Evolutionary conservation across 2,888 invertebrate species (phyloP).

Genomic region (Lycocerus yunnanus): DNA sequence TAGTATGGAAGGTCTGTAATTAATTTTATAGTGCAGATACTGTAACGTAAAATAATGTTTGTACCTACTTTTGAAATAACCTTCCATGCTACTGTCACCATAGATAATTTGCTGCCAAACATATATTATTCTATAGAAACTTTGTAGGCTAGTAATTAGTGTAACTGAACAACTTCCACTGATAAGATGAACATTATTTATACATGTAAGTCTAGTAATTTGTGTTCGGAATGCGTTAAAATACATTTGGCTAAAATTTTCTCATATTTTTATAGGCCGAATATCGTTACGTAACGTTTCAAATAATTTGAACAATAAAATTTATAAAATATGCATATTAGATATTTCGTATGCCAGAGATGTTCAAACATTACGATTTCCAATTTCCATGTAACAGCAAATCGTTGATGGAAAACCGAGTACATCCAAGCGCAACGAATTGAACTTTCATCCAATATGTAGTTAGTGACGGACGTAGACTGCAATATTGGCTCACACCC

Average conservation of each 20-base stretch:
- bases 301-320: background rate
- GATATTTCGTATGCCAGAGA: slow-evolving; percentile 36
- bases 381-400: slow-evolving; percentile 37
- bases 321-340: slow-evolving; percentile 31
- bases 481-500: slow-evolving; percentile 43
- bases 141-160: background rate
- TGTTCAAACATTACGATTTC: slow-evolving; percentile 26
- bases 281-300: background rate
- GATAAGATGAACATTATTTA: slow-evolving; percentile 1
- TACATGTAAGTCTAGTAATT: background rate
- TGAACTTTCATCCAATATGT: slow-evolving; percentile 49
- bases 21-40: slow-evolving; percentile 4
- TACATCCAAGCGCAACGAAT: slow-evolving; percentile 49
- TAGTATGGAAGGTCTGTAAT: slow-evolving; percentile 1
- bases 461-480: slow-evolving; percentile 46
- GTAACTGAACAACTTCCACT: slow-evolving; percentile 1
- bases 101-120: background rate
- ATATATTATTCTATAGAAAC: background rate
- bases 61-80: background rate
- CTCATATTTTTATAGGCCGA: background rate
- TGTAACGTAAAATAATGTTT: background rate
- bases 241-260: background rate
- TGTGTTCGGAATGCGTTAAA: background rate
- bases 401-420: slow-evolving; percentile 37
- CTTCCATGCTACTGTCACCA: background rate